These are phyloP conservation scores for Rhopilema esculentum DNA, from an alignment of 30 jellyfish, hydroid and myxozoan genomes.

Conservation along the genomic window DNA sequence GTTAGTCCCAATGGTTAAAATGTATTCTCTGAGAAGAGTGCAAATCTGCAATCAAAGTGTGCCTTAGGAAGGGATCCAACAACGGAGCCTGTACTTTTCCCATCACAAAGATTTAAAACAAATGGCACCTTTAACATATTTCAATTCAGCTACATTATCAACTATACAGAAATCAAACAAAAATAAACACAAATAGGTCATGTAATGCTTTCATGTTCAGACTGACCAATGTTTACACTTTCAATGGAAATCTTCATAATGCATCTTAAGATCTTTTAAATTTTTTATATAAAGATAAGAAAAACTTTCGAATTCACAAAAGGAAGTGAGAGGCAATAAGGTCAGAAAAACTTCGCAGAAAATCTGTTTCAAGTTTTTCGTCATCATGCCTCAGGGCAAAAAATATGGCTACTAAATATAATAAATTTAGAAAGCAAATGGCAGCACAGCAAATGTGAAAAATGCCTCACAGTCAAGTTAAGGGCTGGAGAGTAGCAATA, in stretches of 20 bases:
- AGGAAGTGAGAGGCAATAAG: background rate
- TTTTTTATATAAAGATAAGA: background rate
- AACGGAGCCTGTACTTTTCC: too few species aligned
- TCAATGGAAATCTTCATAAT: constrained; percentile 9
- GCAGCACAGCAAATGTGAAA: background rate
- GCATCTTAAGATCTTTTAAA: background rate
- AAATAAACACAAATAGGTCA: background rate
- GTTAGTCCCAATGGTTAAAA: too few species aligned
- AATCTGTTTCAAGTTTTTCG: background rate
- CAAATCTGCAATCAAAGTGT: too few species aligned
- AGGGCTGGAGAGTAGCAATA: background rate
- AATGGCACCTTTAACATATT: too few species aligned
- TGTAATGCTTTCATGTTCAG: constrained; percentile 7
- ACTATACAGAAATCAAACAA: background rate
- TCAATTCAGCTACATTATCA: background rate
- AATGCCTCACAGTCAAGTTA: background rate
- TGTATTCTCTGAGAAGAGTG: too few species aligned
- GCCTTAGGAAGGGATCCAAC: too few species aligned
- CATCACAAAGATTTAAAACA: too few species aligned
- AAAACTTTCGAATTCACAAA: background rate
- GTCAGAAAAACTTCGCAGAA: background rate
- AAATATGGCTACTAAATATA: background rate
- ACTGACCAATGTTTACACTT: background rate
- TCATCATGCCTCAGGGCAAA: background rate
- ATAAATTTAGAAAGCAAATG: background rate